These are phyloP conservation scores for Platysternon megacephalum DNA, from an alignment of 2,113 vertebrate species.

Conservation along the genomic window DNA sequence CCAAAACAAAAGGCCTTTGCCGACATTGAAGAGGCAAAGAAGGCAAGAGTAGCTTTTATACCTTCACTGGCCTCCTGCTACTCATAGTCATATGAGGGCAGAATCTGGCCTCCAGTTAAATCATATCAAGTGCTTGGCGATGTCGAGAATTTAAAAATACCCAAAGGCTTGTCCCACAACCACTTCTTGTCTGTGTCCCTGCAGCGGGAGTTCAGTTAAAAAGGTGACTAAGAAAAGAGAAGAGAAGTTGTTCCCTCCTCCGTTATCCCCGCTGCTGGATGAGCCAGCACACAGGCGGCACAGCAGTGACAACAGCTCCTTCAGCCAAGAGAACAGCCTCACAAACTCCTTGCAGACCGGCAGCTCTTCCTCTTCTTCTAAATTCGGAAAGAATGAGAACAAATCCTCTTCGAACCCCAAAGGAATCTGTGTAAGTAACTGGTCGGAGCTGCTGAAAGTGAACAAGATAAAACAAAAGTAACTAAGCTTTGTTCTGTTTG, in stretches of 20 bases:
- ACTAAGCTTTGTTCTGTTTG: conserved; percentile 8
- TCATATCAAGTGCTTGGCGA: background rate
- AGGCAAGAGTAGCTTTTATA: background rate
- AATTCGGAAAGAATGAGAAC: conserved; percentile 88
- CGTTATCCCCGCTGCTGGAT: conserved; percentile 89
- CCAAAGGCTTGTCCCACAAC: background rate
- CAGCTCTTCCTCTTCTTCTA: conserved; percentile 78
- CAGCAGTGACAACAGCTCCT: conserved; percentile 79
- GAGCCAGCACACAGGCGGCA: conserved; percentile 83
- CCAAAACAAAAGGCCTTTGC: conserved; percentile 42
- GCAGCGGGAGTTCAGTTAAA: conserved; percentile 80
- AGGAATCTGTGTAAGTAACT: conserved; percentile 83
- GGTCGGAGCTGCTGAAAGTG: background rate
- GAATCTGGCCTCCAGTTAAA: background rate
- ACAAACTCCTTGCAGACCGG: conserved; percentile 58
- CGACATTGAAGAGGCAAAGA: background rate
- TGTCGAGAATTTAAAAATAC: background rate
- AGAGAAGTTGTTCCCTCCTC: conserved; percentile 92
- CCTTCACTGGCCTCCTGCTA: background rate
- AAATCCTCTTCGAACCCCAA: conserved; percentile 85
- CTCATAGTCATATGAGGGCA: background rate
- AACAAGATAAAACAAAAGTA: background rate
- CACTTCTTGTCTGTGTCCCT: conserved; percentile 34
- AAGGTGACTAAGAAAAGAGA: conserved; percentile 88
- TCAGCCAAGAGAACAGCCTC: conserved; percentile 82